Conservation (phyloP, 1,140 invertebrate species). For the Macrocentrus cingulum region DNA sequence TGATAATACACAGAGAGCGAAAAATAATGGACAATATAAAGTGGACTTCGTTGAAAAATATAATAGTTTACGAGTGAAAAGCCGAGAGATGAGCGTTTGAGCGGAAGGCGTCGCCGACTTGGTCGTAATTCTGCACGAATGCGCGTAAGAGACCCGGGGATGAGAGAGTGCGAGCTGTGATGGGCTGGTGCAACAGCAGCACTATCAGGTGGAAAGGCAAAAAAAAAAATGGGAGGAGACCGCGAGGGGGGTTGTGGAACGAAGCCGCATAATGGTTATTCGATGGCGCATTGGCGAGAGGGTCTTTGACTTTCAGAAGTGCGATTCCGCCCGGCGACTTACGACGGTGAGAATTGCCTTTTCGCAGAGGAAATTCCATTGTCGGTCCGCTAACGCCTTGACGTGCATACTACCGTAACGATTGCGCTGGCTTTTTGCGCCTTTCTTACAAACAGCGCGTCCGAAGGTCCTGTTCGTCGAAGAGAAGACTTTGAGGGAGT, state of each 20-base stretch:
- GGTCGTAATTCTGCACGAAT: not conserved
- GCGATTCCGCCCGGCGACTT: constrained; percentile 16
- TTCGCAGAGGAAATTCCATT: constrained; percentile 30
- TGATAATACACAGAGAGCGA: no score
- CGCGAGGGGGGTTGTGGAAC: constrained; percentile 8
- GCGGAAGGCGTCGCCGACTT: not conserved
- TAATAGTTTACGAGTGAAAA: constrained; percentile 2
- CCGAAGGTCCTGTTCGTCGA: no score
- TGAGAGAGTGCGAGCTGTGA: no score
- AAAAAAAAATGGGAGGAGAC: not conserved
- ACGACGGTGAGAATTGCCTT: constrained; percentile 29
- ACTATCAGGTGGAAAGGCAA: not conserved
- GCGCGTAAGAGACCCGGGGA: not conserved
- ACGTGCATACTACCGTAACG: constrained; percentile 33
- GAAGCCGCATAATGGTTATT: constrained; percentile 22
- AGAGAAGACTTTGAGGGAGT: no score
- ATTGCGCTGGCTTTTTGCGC: constrained; percentile 25
- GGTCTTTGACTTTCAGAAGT: constrained; percentile 19
- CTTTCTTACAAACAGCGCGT: constrained; percentile 6
- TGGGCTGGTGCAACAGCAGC: not conserved
- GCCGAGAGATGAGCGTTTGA: not conserved
- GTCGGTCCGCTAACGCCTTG: constrained; percentile 25
- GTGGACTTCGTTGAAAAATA: constrained; percentile 15
- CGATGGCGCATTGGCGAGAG: constrained; percentile 17
- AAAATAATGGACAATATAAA: constrained; percentile 13